Conservation (phyloP, 2,113 vertebrate genomes). For the Cinclus cinclus region DNA sequence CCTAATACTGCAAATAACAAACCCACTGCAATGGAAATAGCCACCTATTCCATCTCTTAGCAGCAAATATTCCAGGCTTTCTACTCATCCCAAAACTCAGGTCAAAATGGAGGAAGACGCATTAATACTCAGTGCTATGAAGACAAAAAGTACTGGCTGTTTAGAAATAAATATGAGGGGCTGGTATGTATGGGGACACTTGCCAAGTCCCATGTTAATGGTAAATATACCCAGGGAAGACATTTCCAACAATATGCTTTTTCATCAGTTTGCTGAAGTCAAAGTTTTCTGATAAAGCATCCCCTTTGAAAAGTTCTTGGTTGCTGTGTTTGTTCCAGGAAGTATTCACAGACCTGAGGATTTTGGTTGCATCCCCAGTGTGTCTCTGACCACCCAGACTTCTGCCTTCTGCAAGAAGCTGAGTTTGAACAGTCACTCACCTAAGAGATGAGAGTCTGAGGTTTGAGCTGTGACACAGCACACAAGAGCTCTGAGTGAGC, state of each 20-base stretch:
- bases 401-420: background rate
- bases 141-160: background rate
- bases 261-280: background rate
- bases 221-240: background rate
- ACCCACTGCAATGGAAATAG: background rate
- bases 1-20: background rate
- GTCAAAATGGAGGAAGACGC: background rate
- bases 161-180: background rate
- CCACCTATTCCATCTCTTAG: background rate
- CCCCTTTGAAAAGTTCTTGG: background rate
- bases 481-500: background rate
- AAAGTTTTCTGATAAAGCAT: background rate
- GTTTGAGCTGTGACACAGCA: background rate
- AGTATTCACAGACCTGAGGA: background rate
- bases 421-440: background rate
- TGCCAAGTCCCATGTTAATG: background rate
- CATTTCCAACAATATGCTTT: background rate
- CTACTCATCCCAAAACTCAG: background rate
- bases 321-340: background rate
- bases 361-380: background rate
- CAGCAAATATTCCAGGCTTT: background rate
- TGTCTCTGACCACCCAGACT: background rate
- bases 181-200: background rate
- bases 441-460: background rate
- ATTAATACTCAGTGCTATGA: background rate